Evolutionary conservation across 2,113 vertebrate species (phyloP).

Genomic region (Oncorhynchus nerka): DNA sequence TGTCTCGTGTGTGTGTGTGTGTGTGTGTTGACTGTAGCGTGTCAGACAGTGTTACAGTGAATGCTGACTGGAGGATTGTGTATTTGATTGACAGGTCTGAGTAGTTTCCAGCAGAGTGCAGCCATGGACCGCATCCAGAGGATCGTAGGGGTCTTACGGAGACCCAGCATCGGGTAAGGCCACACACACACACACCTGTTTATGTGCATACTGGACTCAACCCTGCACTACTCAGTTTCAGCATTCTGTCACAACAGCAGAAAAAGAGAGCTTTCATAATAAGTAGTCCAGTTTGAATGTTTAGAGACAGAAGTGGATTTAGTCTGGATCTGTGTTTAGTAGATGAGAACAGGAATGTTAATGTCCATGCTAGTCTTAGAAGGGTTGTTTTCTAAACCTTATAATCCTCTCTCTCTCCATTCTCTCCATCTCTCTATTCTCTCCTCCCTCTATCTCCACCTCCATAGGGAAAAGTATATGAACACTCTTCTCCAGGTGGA

Average conservation of each 20-base stretch:
- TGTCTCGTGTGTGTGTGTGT: not conserved
- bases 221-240: not conserved
- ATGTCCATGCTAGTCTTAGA: not conserved
- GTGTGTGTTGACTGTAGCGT: not conserved
- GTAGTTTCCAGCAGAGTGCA: constrained; percentile 91
- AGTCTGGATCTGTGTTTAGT: not conserved
- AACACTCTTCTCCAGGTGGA: constrained; percentile 88
- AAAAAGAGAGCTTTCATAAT: not conserved
- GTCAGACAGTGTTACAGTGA: not conserved
- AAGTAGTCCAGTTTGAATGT: not conserved
- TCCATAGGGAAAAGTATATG: constrained; percentile 82
- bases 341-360: not conserved
- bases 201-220: not conserved
- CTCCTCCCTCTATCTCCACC: not conserved
- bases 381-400: not conserved
- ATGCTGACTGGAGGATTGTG: constrained; percentile 43
- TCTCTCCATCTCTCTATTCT: not conserved
- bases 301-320: not conserved
- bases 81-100: constrained; percentile 80
- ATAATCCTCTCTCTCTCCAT: no score
- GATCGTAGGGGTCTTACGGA: constrained; percentile 89
- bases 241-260: not conserved
- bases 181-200: not conserved
- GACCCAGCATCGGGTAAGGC: constrained; percentile 86
- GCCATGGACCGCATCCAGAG: constrained; percentile 94